Conservation (phyloP, 2,797 vertebrate genomes). For the Pteropus rufus region DNA sequence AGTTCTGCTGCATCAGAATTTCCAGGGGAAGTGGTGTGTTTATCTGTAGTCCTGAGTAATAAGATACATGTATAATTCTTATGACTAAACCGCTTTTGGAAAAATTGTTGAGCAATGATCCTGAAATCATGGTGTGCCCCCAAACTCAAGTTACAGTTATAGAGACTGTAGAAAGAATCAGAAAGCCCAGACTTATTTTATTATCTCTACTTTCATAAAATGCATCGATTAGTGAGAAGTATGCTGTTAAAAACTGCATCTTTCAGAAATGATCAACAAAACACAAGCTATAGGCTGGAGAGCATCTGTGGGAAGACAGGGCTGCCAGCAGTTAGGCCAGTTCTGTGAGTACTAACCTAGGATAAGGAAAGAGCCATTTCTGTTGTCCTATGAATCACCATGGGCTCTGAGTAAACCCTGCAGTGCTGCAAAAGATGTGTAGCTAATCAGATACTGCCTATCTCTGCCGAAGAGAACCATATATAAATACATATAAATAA, state of each 20-base stretch:
- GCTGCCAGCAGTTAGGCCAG: background rate
- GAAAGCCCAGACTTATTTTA: background rate
- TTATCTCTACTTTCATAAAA: background rate
- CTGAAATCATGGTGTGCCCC: background rate
- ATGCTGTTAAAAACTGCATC: background rate
- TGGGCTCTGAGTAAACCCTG: background rate
- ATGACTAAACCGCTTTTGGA: background rate
- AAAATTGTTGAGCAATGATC: background rate
- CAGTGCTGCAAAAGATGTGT: accelerated
- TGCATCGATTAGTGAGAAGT: background rate
- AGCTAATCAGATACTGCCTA: background rate
- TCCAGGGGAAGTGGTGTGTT: background rate
- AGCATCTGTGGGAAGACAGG: background rate
- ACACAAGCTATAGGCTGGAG: background rate
- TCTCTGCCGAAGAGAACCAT: background rate
- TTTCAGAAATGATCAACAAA: background rate
- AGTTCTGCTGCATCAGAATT: background rate
- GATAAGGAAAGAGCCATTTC: background rate
- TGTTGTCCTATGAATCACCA: background rate
- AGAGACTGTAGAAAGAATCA: background rate
- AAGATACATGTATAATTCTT: background rate
- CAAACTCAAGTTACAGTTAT: background rate
- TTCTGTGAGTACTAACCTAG: background rate
- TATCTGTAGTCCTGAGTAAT: background rate
- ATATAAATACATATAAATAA: background rate